phyloP scores from a whole-genome alignment of 2,888 invertebrate species.

The Micoletzkya japonica region DNA sequence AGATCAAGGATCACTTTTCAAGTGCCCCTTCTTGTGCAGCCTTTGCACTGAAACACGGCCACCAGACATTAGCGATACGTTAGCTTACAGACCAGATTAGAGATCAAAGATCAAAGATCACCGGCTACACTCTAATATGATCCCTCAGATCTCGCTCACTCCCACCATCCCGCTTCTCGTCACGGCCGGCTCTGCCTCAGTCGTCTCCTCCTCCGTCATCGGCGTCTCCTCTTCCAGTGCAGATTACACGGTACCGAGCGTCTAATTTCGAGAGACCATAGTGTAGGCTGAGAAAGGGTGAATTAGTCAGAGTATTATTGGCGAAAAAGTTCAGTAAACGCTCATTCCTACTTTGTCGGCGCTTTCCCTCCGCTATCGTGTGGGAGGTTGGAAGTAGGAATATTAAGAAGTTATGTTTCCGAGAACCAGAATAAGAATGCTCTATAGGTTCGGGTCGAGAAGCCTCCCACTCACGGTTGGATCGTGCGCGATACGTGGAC shows the following conservation, averaged over 20 bases:
- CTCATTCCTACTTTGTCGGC: neutral
- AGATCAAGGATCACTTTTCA: neutral
- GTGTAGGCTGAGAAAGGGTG: neutral
- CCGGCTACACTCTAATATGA: too few species aligned
- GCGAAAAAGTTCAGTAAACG: neutral
- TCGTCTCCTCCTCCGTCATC: constrained; percentile 15
- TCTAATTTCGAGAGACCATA: neutral
- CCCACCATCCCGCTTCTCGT: constrained; percentile 13
- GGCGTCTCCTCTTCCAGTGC: constrained; percentile 7
- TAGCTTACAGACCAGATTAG: too few species aligned
- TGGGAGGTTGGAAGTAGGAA: too few species aligned
- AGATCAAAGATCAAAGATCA: too few species aligned
- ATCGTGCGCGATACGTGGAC: constrained; percentile 36
- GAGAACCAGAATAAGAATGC: neutral
- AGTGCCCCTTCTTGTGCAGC: neutral
- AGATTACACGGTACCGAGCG: constrained; percentile 4
- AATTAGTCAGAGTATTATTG: neutral
- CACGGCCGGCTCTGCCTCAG: constrained; percentile 19
- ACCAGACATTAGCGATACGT: too few species aligned
- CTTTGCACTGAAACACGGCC: too few species aligned
- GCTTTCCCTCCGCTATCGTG: too few species aligned
- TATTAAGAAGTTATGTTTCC: too few species aligned
- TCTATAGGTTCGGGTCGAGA: constrained; percentile 2
- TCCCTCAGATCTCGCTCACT: constrained; percentile 22
- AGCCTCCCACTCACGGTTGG: constrained; percentile 37